These are phyloP conservation scores for Canis aureus DNA, from an alignment of 2,113 vertebrate species.

Conservation along the genomic window DNA sequence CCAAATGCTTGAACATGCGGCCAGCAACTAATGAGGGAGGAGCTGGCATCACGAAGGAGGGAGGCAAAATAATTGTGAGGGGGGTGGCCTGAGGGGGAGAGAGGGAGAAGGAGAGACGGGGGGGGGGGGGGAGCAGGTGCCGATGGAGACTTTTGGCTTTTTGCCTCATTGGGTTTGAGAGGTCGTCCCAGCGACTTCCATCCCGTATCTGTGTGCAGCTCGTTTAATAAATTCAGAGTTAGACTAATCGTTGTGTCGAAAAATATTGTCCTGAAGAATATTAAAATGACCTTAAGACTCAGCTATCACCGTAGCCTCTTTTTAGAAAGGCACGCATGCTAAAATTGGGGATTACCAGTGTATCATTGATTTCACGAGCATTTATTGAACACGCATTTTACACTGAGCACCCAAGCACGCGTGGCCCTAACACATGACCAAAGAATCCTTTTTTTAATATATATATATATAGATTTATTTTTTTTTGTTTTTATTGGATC, in stretches of 20 bases:
- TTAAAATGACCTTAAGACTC: not conserved
- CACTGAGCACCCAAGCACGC: not conserved
- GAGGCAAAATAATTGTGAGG: not conserved
- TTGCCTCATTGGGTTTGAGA: not conserved
- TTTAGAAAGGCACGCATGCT: constrained; percentile 4
- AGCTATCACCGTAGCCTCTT: not conserved
- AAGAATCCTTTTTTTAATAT: not conserved
- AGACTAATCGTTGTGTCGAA: not conserved
- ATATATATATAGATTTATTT: not conserved
- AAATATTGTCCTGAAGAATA: constrained; percentile 21
- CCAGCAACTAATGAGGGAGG: not conserved
- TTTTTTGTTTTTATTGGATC: not conserved
- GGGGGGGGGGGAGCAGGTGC: not conserved
- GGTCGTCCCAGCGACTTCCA: not conserved
- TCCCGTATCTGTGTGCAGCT: not conserved
- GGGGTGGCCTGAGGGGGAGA: too few species aligned
- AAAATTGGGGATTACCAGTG: not conserved
- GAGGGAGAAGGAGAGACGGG: rapidly evolving
- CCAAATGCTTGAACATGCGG: not conserved
- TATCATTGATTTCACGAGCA: not conserved
- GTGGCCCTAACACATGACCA: not conserved
- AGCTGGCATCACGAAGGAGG: not conserved
- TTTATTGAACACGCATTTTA: constrained; percentile 20
- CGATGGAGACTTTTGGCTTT: not conserved
- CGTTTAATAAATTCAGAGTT: constrained; percentile 30